phyloP scores from a whole-genome alignment of 2,113 vertebrate species.

The Nansenia antarctica region DNA sequence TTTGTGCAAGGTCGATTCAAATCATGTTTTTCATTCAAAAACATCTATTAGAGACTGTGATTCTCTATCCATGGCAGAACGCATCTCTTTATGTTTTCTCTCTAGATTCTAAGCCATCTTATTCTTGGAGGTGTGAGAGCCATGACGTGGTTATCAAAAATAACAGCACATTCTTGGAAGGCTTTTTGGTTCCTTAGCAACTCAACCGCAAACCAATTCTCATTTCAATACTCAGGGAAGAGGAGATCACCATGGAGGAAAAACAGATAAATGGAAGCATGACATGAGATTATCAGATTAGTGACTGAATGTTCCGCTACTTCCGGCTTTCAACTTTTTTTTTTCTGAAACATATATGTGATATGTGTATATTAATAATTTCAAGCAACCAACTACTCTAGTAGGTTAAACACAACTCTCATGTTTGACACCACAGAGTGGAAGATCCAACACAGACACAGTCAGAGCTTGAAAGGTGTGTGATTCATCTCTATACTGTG shows the following conservation, averaged over 20 bases:
- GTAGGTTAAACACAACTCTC: too few relatives aligned
- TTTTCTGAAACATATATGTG: too few relatives aligned
- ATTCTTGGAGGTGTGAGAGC: constrained; percentile 72
- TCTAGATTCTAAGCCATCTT: constrained; percentile 52
- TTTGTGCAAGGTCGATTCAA: background rate
- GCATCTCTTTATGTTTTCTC: constrained; percentile 12
- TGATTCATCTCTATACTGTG: too few relatives aligned
- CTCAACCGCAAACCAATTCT: constrained; percentile 53
- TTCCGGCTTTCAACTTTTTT: too few relatives aligned
- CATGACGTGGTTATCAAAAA: constrained; percentile 74
- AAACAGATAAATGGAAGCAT: constrained; percentile 12
- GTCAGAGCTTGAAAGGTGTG: too few relatives aligned
- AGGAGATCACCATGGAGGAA: constrained; percentile 45
- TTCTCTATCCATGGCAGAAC: background rate
- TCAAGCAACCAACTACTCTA: too few relatives aligned
- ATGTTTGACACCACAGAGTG: background rate
- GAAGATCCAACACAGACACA: too few relatives aligned
- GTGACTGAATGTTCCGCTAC: too few relatives aligned
- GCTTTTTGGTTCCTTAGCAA: constrained; percentile 74
- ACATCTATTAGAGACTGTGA: background rate
- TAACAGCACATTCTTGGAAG: constrained; percentile 64
- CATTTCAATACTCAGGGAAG: constrained; percentile 44
- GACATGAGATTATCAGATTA: background rate
- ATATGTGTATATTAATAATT: background rate
- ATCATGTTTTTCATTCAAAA: background rate